Conservation (phyloP, 2,888 invertebrate species). For the Spisula solida region DNA sequence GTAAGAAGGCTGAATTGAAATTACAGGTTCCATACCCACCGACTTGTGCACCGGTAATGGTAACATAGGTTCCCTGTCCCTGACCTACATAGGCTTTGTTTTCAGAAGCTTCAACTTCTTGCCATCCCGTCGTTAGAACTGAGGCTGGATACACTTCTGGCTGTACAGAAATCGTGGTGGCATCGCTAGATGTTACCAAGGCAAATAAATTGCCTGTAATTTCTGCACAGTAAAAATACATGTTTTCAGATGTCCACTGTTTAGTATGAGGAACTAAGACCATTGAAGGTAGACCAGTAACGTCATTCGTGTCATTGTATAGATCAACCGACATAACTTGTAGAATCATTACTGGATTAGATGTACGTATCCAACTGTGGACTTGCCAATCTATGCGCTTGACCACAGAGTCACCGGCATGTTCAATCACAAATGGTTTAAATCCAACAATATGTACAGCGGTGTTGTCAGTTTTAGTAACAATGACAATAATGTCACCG, state of each 20-base stretch:
- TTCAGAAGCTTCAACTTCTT: neutral
- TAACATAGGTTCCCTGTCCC: too few species aligned
- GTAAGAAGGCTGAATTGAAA: neutral
- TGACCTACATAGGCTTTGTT: neutral
- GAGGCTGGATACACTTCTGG: too few species aligned
- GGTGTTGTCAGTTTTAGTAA: conserved; percentile 51
- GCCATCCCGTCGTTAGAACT: neutral
- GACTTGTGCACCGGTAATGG: neutral
- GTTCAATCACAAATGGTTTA: conserved; percentile 57
- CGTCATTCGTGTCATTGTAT: conserved; percentile 43
- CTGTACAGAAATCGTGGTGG: too few species aligned
- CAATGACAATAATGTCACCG: conserved; percentile 63
- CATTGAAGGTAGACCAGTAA: conserved; percentile 35
- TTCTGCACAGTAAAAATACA: neutral
- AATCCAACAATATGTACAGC: conserved; percentile 56
- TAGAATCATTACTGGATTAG: conserved; percentile 53
- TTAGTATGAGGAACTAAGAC: conserved; percentile 42
- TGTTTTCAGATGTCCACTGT: conserved; percentile 29
- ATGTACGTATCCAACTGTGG: conserved; percentile 38
- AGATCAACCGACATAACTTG: conserved; percentile 60
- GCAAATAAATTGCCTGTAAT: neutral
- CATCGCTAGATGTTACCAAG: neutral
- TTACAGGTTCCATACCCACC: conserved; percentile 9
- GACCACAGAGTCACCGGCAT: conserved; percentile 32
- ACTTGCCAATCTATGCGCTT: conserved; percentile 63